Base-by-base conservation (phyloP, 2,888 invertebrate genomes). In the Orthosia gracilis region DNA sequence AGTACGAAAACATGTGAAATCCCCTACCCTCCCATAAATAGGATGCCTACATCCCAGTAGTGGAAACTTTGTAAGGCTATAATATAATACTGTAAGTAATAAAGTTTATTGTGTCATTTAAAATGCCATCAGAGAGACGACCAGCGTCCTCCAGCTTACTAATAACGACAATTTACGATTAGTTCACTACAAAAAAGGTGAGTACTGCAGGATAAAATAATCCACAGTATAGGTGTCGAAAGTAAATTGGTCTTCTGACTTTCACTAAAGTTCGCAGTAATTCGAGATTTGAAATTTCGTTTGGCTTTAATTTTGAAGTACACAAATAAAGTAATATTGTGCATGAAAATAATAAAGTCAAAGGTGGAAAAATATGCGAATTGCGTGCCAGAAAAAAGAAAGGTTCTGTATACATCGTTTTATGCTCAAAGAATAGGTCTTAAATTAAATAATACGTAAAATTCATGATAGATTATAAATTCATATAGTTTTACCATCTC, bases 161-260 rank as follows among this genome's bases (percentile, higher is more conserved):
- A 50, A 50, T 40, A 73, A 49, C 40, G 18, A 18, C 40, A 49
- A 71, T 40, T 76, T 62, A 15, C n/a, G 13, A 63, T 58, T 26
- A 52, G 23, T 13, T 21, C 2, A 5, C 9, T 59, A 57, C 31
- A 57, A 61, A 61, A 57, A 61, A 61, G 18, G n/a, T 67, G 21
- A 80, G 5, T 47, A 50, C 0, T 13, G 21, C 12, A 21, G 59
- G 61, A 67, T 64, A 61, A 59, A 26, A 23, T 49, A 55, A 72
- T 31, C 47, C 40, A 2, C 26, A 9, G 47, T 67, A 26, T n/a
- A 64, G 26, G 47, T 64, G 66, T 69, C 50, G 31, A 69, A 59
- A 47, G 3, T 71, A 75, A 75, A 82, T 75, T 69, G 61, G 59
- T 52, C 65, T 79, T 75, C 49, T 31, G 64, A 70, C 15, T 71